A percentile compares a stretch with the other conserved stretches of the same genome.
Conservation (phyloP, 2,888 invertebrate species). For the Tetrapedia diversipes region DNA sequence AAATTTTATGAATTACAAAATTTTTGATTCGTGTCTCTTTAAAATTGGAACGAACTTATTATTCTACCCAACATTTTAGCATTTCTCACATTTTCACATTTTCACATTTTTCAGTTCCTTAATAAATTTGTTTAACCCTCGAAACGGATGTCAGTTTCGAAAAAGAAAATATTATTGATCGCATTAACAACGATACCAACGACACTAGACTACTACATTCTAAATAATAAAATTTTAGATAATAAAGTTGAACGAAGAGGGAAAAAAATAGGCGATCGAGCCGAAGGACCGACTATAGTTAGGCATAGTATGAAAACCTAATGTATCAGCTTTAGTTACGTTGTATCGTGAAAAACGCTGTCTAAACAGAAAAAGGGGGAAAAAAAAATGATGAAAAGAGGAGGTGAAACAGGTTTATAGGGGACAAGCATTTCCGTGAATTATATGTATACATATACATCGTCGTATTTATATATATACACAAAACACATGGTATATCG, state of each 20-base stretch:
- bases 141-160: background rate
- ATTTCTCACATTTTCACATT: background rate
- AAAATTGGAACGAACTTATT: background rate
- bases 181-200: slow-evolving; percentile 13
- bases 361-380: no score
- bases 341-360: slow-evolving; percentile 51
- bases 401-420: slow-evolving; percentile 39
- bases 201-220: slow-evolving; percentile 5
- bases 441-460: slow-evolving; percentile 50
- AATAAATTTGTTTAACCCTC: no score
- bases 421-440: slow-evolving; percentile 52
- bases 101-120: background rate
- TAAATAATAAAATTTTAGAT: slow-evolving; percentile 5
- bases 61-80: background rate
- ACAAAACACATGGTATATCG: slow-evolving; percentile 36
- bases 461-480: slow-evolving; percentile 55
- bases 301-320: slow-evolving; percentile 53
- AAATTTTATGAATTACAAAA: no score
- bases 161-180: background rate
- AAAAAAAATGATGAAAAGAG: no score
- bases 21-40: no score
- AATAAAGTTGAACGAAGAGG: background rate
- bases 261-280: slow-evolving; percentile 27
- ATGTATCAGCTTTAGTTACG: slow-evolving; percentile 63
- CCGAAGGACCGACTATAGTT: slow-evolving; percentile 64